These are phyloP conservation scores for Tinamus guttatus DNA, from an alignment of 2,113 vertebrate genomes.

Conservation along the genomic window DNA sequence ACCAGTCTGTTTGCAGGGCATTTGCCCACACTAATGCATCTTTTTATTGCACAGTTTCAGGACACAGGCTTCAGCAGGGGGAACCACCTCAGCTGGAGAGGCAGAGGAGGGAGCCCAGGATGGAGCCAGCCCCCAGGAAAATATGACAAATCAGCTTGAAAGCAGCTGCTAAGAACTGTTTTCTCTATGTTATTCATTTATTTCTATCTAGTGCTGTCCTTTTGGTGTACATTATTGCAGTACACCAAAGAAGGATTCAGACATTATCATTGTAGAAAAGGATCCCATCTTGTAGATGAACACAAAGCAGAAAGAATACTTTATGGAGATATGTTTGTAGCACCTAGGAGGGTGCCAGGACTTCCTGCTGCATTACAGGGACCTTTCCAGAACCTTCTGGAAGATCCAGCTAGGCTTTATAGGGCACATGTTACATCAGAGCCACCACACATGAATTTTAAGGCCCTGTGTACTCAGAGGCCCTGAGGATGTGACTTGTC, in stretches of 20 bases:
- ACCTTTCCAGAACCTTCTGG: neutral
- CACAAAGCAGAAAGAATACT: neutral
- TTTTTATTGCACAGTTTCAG: neutral
- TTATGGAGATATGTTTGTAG: neutral
- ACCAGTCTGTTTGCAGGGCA: neutral
- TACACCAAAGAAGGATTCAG: neutral
- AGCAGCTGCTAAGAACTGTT: neutral
- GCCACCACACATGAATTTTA: neutral
- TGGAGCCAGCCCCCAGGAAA: neutral
- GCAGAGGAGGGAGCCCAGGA: neutral
- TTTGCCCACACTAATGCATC: neutral
- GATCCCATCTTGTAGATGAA: neutral
- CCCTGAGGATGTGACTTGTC: neutral
- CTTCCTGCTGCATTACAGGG: neutral
- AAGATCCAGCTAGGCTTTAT: neutral
- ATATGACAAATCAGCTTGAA: neutral
- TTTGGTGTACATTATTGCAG: neutral
- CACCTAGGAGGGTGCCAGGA: fast-evolving
- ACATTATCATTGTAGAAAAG: neutral
- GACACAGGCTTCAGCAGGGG: neutral
- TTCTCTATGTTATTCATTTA: neutral
- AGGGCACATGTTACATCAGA: neutral
- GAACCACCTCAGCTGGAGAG: neutral
- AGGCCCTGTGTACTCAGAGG: neutral
- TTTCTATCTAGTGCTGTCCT: neutral